Evolutionary conservation across 1,140 invertebrate genomes (phyloP).

Genomic region (Drosophila pallidifrons): DNA sequence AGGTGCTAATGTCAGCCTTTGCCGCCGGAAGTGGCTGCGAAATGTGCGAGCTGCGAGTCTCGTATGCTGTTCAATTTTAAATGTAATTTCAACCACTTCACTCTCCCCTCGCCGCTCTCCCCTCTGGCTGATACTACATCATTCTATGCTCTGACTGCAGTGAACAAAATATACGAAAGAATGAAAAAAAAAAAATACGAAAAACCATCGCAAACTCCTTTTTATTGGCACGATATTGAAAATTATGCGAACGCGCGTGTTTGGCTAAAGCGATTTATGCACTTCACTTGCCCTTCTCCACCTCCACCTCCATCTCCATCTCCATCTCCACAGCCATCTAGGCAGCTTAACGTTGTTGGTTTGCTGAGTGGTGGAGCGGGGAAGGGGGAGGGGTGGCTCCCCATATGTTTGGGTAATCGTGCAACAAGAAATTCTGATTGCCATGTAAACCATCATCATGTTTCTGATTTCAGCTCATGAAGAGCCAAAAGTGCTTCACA

Average conservation of each 20-base stretch:
- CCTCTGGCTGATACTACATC: background rate
- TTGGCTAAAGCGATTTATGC: slow-evolving; percentile 72
- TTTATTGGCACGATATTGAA: slow-evolving; percentile 80
- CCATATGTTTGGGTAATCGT: slow-evolving; percentile 27
- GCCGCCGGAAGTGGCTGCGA: slow-evolving; percentile 57
- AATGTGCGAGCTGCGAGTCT: slow-evolving; percentile 34
- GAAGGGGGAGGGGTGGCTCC: background rate
- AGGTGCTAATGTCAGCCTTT: slow-evolving; percentile 74
- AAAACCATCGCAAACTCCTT: slow-evolving; percentile 28
- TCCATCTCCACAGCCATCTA: background rate
- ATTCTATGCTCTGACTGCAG: slow-evolving; percentile 17
- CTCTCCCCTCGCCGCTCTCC: background rate
- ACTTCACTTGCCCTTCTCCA: slow-evolving; percentile 32
- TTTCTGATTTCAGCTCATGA: slow-evolving; percentile 23
- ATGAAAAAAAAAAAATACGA: background rate
- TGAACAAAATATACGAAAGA: background rate
- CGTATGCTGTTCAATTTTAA: slow-evolving; percentile 75
- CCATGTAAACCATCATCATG: slow-evolving; percentile 31
- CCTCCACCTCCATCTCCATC: no score
- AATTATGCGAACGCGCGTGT: slow-evolving; percentile 75
- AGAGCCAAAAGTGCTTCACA: slow-evolving; percentile 7
- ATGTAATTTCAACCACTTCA: slow-evolving; percentile 67
- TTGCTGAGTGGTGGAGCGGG: no score
- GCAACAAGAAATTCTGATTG: slow-evolving; percentile 43
- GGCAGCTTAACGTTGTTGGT: background rate